These are phyloP conservation scores for Orchestes rusci DNA, from an alignment of 2,888 invertebrate genomes.

Conservation along the genomic window DNA sequence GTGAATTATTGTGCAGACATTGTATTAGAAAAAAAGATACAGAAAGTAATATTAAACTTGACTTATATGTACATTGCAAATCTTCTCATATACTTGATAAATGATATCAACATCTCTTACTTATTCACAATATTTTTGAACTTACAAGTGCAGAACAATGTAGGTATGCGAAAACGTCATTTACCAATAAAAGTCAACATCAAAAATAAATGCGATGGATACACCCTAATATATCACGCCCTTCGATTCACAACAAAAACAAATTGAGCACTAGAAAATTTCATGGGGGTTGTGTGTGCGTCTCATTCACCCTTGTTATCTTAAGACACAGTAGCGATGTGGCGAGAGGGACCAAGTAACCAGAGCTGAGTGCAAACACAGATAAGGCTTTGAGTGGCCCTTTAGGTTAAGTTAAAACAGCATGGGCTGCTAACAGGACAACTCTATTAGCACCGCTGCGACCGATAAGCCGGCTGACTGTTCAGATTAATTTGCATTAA, in stretches of 20 bases:
- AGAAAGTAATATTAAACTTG: no score
- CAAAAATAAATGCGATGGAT: slow-evolving; percentile 16
- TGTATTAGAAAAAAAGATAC: no score
- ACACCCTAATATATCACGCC: slow-evolving; percentile 18
- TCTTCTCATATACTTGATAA: no score
- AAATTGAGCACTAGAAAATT: slow-evolving; percentile 20
- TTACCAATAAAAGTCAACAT: no score
- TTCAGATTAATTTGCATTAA: no score
- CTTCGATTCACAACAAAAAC: slow-evolving; percentile 20
- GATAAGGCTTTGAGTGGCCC: slow-evolving; percentile 32
- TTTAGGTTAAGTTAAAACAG: slow-evolving; percentile 20
- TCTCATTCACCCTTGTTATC: slow-evolving; percentile 35
- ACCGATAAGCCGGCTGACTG: slow-evolving; percentile 8
- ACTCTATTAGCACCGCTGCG: slow-evolving; percentile 35
- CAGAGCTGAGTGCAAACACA: slow-evolving; percentile 33
- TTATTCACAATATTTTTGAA: no score
- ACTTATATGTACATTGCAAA: no score
- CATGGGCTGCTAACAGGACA: slow-evolving; percentile 32
- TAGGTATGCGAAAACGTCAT: no score
- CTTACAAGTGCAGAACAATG: no score
- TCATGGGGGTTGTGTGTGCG: slow-evolving; percentile 14
- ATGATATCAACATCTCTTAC: no score
- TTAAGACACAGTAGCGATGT: slow-evolving; percentile 34
- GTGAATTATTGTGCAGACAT: no score
- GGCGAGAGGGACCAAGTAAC: slow-evolving; percentile 32